Conservation (phyloP, 2,797 vertebrate genomes). For the Chaetodon trifasciatus region DNA sequence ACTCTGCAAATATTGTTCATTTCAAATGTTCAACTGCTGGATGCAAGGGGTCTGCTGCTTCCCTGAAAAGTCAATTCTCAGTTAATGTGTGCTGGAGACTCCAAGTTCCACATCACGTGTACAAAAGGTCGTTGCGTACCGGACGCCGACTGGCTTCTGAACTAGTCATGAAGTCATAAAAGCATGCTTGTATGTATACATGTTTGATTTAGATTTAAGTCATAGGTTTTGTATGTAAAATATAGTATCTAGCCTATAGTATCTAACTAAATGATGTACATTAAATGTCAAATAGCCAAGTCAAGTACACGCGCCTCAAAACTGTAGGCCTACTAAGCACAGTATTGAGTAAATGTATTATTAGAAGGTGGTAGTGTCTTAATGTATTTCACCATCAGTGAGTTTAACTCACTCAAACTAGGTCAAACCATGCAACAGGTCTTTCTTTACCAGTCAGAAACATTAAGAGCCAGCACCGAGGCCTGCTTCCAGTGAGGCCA, state of each 20-base stretch:
- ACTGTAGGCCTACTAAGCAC: too few species aligned
- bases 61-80: not conserved
- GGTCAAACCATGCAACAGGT: not conserved
- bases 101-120: not conserved
- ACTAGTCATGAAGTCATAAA: not conserved
- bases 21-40: not conserved
- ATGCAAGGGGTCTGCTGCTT: not conserved
- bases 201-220: not conserved
- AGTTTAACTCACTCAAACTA: slow-evolving; percentile 12
- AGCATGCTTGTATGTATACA: not conserved
- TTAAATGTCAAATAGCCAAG: not conserved
- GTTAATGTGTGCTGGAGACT: not conserved
- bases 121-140: not conserved
- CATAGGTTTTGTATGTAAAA: too few species aligned
- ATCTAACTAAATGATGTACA: not conserved
- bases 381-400: not conserved
- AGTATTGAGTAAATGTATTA: not conserved
- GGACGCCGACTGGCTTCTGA: not conserved
- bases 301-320: not conserved
- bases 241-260: too few species aligned
- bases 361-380: not conserved
- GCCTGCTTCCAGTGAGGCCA: slow-evolving; percentile 23
- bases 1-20: not conserved
- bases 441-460: slow-evolving; percentile 24
- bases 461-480: slow-evolving; percentile 18